Percentiles rank a stretch among this genome's conserved stretches.
phyloP scores from a whole-genome alignment of 2,113 vertebrate species.

The Nibea albiflora region DNA sequence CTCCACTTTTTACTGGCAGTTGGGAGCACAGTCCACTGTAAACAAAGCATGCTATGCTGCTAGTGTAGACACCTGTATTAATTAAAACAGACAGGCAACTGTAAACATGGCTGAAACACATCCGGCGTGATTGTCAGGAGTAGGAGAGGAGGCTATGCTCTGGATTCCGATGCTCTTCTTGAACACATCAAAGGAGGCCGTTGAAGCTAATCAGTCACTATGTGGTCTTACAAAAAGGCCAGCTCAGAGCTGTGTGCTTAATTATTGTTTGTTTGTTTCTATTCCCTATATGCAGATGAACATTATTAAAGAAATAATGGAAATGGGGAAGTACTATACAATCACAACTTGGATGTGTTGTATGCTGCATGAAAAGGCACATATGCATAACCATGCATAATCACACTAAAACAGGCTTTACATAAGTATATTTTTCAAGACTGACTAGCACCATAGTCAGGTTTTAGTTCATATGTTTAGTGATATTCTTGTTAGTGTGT shows the following conservation, averaged over 20 bases:
- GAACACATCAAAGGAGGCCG: not conserved
- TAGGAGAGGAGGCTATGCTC: not conserved
- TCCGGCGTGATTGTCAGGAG: not conserved
- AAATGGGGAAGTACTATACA: not conserved
- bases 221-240: not conserved
- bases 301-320: not conserved
- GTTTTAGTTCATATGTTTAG: not conserved
- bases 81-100: not conserved
- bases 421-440: too few relatives aligned
- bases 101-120: not conserved
- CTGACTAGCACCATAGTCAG: too few relatives aligned
- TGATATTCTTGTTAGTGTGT: not conserved
- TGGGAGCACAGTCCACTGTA: not conserved
- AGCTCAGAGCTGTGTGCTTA: not conserved
- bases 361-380: not conserved
- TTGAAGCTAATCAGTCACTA: not conserved
- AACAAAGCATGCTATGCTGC: not conserved
- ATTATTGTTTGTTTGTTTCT: not conserved
- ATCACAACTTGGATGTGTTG: not conserved
- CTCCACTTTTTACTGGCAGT: not conserved
- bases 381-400: not conserved
- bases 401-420: not conserved
- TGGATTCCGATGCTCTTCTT: not conserved
- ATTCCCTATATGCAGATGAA: not conserved
- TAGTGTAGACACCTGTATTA: not conserved